Base-by-base conservation (phyloP, 2,888 invertebrate genomes). In the Callinectes sapidus region DNA sequence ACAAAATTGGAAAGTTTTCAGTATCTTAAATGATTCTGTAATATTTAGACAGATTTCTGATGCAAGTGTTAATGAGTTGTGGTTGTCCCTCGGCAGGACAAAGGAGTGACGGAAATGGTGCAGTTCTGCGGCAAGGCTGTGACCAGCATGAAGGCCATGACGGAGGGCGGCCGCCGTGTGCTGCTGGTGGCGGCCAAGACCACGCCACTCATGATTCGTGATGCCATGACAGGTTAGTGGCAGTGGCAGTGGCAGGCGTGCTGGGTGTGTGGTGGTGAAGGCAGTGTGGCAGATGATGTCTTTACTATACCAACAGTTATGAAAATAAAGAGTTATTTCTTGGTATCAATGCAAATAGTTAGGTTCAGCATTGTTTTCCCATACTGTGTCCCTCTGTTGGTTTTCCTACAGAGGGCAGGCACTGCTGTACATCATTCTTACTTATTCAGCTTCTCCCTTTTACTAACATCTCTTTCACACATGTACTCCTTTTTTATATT, bases 191-290 rank as follows among this genome's bases (percentile, higher is more conserved):
- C 92, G 18, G 94, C 93, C 42, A 92, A 92, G 55, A 91, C 93
- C 10, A 93, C 93, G 5, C 94, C 94, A 16, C 92, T 94, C 14
- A 91, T 94, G 92, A 92, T 94, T 14, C 39, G 94, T 32, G 94
- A 94, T 89, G 94, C 94, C 32, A 93, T 94, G 90, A 88, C 93
- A 39, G 94, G 94, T 94, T 42, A 91, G 66, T 86, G 55, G 42
- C 23, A 18, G 42, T 10, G 81, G 77, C 1, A 14, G 71, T 42
- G 42, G 66, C 5, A n/a, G 71, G 10, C 5, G 71, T 71, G 71
- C 2, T 6, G 61, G 13, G 61, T 61, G 18, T 0, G 10, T 71
- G 71, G n/a, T 71, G 71, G 10, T 23, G 71, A 13, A n/a, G 28
- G n/a, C 6, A 10, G 8, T n/a, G 71, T n/a, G 71, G 1, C 28